Evolutionary conservation across 2,888 invertebrate species (phyloP), one percentile per base, ranked within the genome.

Genomic region (Drosophila bunnanda): DNA sequence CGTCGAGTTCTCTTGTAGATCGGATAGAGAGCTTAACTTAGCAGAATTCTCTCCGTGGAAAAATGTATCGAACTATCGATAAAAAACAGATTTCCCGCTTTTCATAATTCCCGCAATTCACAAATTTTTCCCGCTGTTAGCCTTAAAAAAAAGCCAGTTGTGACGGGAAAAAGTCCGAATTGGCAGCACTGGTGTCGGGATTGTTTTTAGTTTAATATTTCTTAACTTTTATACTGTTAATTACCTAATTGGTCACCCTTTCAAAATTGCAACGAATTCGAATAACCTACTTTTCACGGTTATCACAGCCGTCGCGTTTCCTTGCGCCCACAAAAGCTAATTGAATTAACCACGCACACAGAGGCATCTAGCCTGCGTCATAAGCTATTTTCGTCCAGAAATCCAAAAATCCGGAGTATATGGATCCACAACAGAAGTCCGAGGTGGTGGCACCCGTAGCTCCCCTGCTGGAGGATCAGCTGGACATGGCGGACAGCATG

Each of bases 401-500:
- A 62, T 62, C 67, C 43, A 54, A 66, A 71, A 54, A 62, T 67
- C 65, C 57, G 44, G 56, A 75, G 20, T 20, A 52, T 56, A 83
- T 87, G 88, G 87, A 85, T 76, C 74, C 80, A 75, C 74, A 78
- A 78, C 59, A 69, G 41, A 34, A 67, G 54, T 46, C 79, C 43
- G 77, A 70, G 52, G 66, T 55, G 32, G 69, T 69, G 66, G 73
- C 75, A 62, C 60, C 82, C 64, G 65, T 74, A 46, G 56, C 76
- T 22, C 46, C 74, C n/a, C 57, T 60, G 34, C 60, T 69, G 52
- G 80, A 90, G 62, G 83, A 86, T 38, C 78, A 78, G 61, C 66
- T 89, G 58, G 79, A 85, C 56, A 60, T 88, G 15, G 82, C 88
- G 54, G 91, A 92, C 60, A 91, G 90, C 73, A 95, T 97, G 95